These are phyloP conservation scores for Neomonachus schauinslandi DNA, from an alignment of 2,113 vertebrate species.

Conservation along the genomic window DNA sequence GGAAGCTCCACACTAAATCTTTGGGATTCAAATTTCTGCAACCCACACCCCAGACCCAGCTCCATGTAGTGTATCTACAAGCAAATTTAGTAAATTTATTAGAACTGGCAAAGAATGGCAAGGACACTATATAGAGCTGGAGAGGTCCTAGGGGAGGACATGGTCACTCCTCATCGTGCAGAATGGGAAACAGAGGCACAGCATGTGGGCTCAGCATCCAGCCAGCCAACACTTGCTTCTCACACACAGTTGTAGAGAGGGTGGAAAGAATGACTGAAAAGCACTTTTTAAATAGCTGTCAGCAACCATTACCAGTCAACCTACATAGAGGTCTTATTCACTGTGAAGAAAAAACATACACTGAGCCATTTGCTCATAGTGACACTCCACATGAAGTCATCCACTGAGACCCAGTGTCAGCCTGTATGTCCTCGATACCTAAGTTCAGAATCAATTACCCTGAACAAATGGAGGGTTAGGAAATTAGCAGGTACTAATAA, in stretches of 20 bases:
- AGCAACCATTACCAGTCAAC: not conserved
- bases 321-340: not conserved
- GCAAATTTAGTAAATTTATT: not conserved
- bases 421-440: not conserved
- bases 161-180: not conserved
- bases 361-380: not conserved
- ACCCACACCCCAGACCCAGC: not conserved
- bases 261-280: not conserved
- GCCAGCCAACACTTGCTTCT: not conserved
- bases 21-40: not conserved
- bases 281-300: not conserved
- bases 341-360: not conserved
- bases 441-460: not conserved
- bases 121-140: not conserved
- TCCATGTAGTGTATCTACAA: not conserved
- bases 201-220: not conserved
- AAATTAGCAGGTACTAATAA: not conserved
- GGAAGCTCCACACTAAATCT: not conserved
- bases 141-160: not conserved
- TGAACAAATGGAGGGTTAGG: not conserved
- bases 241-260: not conserved
- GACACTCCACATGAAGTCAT: not conserved
- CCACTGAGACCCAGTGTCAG: rapidly evolving
- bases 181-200: not conserved
- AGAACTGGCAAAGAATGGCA: not conserved